phyloP scores from a whole-genome alignment of 1,140 invertebrate species.

The Alviniconcha marisindica region DNA sequence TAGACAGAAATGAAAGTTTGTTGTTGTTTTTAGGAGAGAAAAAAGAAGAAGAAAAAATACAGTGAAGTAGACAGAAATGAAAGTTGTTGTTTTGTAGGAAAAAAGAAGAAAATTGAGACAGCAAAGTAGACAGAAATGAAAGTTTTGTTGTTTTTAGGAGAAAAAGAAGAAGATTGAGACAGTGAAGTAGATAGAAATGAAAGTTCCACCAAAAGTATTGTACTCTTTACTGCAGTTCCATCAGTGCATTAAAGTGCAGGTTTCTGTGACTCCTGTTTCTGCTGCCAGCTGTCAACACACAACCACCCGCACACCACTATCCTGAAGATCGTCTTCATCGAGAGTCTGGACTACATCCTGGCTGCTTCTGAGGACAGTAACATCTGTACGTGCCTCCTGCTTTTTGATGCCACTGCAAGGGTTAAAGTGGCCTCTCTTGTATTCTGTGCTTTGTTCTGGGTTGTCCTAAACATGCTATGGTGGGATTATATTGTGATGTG shows the following conservation, averaged over 20 bases:
- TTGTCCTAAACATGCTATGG: too few species aligned
- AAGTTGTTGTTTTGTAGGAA: too few species aligned
- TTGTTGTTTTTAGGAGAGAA: too few species aligned
- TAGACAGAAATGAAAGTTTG: too few species aligned
- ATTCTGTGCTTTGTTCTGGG: background rate
- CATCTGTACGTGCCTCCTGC: constrained; percentile 62
- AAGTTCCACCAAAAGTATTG: background rate
- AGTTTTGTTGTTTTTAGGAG: background rate
- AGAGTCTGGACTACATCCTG: constrained; percentile 73
- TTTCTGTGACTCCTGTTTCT: background rate
- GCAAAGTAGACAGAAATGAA: background rate
- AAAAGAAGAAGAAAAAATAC: too few species aligned
- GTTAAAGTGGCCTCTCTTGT: too few species aligned
- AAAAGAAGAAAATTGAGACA: too few species aligned
- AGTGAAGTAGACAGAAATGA: too few species aligned
- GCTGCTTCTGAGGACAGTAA: constrained; percentile 75
- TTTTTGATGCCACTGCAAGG: too few species aligned
- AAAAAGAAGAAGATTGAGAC: background rate
- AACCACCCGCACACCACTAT: constrained; percentile 72
- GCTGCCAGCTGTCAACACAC: constrained; percentile 65
- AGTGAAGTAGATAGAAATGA: background rate
- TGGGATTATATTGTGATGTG: too few species aligned
- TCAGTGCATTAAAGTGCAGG: too few species aligned
- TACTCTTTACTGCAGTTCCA: background rate
- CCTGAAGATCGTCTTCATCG: constrained; percentile 72